These are phyloP conservation scores for Cherax quadricarinatus DNA, from an alignment of 1,140 invertebrate genomes.

Conservation along the genomic window DNA sequence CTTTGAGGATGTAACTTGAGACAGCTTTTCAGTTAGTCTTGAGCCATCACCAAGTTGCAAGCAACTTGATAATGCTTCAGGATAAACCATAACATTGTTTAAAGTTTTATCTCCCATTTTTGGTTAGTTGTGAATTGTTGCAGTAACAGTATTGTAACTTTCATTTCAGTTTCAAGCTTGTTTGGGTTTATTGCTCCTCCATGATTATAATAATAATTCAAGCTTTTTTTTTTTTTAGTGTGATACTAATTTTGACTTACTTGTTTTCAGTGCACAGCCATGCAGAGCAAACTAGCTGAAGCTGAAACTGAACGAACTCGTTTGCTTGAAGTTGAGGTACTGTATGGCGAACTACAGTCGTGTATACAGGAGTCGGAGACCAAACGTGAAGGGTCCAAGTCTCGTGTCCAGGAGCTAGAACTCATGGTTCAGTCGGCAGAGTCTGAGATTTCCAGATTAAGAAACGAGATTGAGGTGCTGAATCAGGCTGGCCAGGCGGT, in stretches of 20 bases:
- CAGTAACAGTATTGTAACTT: too few relatives aligned
- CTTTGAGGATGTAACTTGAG: too few relatives aligned
- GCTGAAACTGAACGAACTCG: slow-evolving; percentile 50
- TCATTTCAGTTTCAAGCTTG: neutral
- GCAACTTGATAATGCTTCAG: too few relatives aligned
- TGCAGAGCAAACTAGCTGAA: slow-evolving; percentile 66
- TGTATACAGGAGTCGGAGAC: slow-evolving; percentile 70
- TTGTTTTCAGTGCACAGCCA: slow-evolving; percentile 61
- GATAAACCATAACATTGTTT: too few relatives aligned
- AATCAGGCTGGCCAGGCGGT: slow-evolving; percentile 38
- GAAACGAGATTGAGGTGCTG: slow-evolving; percentile 60
- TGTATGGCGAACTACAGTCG: slow-evolving; percentile 67
- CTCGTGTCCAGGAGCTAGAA: slow-evolving; percentile 69
- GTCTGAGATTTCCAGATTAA: slow-evolving; percentile 67
- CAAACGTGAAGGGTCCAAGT: slow-evolving; percentile 67
- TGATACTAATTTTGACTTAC: neutral
- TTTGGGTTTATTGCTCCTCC: too few relatives aligned
- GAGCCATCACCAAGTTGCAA: too few relatives aligned
- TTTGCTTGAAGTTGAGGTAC: slow-evolving; percentile 56
- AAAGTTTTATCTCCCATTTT: too few relatives aligned
- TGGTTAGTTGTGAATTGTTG: too few relatives aligned
- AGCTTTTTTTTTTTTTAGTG: neutral
- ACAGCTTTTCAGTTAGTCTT: too few relatives aligned
- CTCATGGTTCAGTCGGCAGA: slow-evolving; percentile 73
- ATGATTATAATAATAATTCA: too few relatives aligned